phyloP scores from a whole-genome alignment of 1,140 invertebrate genomes.

The Thaumetopoea pityocampa region DNA sequence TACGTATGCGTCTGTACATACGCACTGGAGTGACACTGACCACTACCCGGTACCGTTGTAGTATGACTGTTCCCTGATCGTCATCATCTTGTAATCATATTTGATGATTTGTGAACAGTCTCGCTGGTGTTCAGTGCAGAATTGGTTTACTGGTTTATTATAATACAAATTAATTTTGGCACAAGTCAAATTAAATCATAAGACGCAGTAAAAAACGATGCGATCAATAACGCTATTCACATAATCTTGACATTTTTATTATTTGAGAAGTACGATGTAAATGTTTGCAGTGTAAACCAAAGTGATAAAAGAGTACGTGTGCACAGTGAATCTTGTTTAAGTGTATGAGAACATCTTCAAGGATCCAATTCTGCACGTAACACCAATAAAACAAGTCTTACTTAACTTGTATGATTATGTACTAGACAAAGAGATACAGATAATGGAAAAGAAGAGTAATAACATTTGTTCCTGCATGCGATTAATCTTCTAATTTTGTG shows the following conservation, averaged over 20 bases:
- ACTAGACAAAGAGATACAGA: too few relatives aligned
- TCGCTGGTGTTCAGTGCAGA: neutral
- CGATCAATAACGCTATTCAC: slow-evolving; percentile 52
- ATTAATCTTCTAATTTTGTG: too few relatives aligned
- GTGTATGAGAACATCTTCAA: slow-evolving; percentile 20
- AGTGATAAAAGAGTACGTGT: slow-evolving; percentile 1
- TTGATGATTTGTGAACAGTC: neutral
- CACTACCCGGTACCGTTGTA: slow-evolving; percentile 14
- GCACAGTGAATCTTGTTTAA: slow-evolving; percentile 1
- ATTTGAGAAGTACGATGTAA: slow-evolving; percentile 42
- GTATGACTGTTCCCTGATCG: too few relatives aligned
- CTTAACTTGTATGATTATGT: slow-evolving; percentile 1
- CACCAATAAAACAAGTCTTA: slow-evolving; percentile 2
- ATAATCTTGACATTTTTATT: slow-evolving; percentile 56
- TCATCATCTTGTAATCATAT: too few relatives aligned
- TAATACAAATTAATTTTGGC: slow-evolving; percentile 8
- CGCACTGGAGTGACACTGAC: slow-evolving; percentile 53
- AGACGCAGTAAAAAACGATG: slow-evolving; percentile 20
- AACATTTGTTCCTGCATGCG: too few relatives aligned
- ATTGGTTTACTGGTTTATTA: slow-evolving; percentile 12
- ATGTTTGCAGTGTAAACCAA: slow-evolving; percentile 22
- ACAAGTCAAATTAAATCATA: neutral
- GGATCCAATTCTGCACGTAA: slow-evolving; percentile 13
- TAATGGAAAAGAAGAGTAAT: too few relatives aligned
- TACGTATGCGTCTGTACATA: slow-evolving; percentile 82